Evolutionary conservation across 2,888 invertebrate genomes (phyloP).

Genomic region (Willowsia nigromaculata): DNA sequence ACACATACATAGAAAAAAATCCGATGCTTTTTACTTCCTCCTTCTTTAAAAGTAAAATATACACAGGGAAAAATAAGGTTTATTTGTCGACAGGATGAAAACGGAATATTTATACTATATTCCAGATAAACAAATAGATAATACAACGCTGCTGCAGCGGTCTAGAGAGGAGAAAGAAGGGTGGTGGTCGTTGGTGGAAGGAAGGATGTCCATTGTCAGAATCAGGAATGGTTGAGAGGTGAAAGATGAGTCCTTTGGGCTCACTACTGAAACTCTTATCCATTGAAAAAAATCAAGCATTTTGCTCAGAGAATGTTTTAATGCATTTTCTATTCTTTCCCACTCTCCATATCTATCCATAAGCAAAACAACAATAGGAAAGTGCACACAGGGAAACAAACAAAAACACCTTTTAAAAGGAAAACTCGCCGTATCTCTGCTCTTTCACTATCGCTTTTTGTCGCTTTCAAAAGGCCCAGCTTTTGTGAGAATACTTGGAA

Average conservation of each 20-base stretch:
- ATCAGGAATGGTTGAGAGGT: constrained; percentile 76
- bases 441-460: background rate
- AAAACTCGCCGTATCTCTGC: background rate
- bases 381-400: constrained; percentile 9
- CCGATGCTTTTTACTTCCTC: constrained; percentile 28
- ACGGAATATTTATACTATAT: constrained; percentile 9
- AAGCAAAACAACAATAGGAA: constrained; percentile 27
- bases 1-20: constrained; percentile 29
- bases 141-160: background rate
- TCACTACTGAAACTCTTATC: constrained; percentile 74
- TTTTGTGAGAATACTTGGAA: constrained; percentile 32
- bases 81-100: constrained; percentile 13
- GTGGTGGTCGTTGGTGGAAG: constrained; percentile 32
- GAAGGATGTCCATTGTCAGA: constrained; percentile 74
- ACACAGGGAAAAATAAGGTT: constrained; percentile 13
- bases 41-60: background rate
- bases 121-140: background rate
- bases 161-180: constrained; percentile 21
- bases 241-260: constrained; percentile 80
- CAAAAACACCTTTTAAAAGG: constrained; percentile 2
- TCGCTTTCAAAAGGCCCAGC: background rate
- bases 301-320: background rate
- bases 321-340: constrained; percentile 27
- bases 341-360: background rate
- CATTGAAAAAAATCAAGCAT: constrained; percentile 42